Conservation (phyloP, 2,113 vertebrate species). For the Urocynchramus pylzowi region DNA sequence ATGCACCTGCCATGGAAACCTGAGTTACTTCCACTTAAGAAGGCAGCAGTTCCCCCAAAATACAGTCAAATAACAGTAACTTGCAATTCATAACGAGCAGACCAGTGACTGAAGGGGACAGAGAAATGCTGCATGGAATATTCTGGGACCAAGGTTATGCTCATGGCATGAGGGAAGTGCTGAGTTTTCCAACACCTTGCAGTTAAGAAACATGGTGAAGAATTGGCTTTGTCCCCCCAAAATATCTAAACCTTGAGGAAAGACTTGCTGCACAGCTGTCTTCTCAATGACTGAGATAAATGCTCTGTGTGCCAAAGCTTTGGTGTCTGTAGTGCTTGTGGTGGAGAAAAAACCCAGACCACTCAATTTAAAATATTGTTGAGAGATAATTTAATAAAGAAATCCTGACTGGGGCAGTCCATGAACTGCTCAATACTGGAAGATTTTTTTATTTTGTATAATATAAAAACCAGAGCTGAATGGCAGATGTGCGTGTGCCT, state of each 20-base stretch:
- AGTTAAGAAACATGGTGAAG: background rate
- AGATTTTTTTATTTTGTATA: background rate
- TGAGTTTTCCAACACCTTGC: background rate
- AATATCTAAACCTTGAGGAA: background rate
- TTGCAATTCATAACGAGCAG: accelerated
- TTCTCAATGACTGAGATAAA: background rate
- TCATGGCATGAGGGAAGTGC: background rate
- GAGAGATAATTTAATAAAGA: background rate
- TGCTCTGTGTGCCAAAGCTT: background rate
- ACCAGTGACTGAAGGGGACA: background rate
- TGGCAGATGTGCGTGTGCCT: conserved; percentile 13
- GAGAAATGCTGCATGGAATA: background rate
- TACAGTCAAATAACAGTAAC: background rate
- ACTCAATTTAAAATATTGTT: background rate
- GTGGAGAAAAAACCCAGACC: background rate
- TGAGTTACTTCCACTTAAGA: background rate
- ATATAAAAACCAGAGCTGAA: background rate
- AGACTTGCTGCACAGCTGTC: background rate
- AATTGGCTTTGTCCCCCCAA: background rate
- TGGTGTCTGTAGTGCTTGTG: background rate
- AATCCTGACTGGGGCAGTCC: background rate
- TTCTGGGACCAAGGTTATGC: background rate
- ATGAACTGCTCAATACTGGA: background rate
- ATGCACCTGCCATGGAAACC: background rate
- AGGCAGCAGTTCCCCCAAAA: background rate